Base-by-base conservation (phyloP, 2,113 vertebrate species). In the Mola mola region DNA sequence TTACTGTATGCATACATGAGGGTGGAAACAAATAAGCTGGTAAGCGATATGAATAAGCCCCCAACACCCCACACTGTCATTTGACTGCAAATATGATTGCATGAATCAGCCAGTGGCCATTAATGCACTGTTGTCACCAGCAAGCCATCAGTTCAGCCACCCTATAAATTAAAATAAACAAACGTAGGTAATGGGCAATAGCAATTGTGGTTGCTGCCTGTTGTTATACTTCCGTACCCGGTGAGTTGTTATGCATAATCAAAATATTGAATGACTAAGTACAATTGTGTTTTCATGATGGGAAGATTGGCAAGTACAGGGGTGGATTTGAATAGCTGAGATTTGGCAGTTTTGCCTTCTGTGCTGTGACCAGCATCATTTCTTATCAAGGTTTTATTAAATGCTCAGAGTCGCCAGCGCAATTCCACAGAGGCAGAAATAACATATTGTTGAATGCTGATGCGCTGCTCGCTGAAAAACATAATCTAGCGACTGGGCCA, bases 211-310 rank as follows among this genome's bases (percentile, higher is more conserved):
- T 85, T 73, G 56, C 77, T 53, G 47, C 70, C 59, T 64, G 68
- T 80, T 87, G 79, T 84, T 80, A 62, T 77, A 83, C 79, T 86
- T 83, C 65, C 38, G 26, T 60, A 67, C 81, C 44, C 66, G 75
- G 71, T 10, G 25, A 70, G 71, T 75, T 87, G 81, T 83, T 89
- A 78, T 78, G 81, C 29, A 12, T 53, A 84, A 84, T 87, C 80
- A 88, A 87, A 85, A 90, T 90, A 89, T 85, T 74, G 84, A 90
- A 74, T 81, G 82, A 86, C 78, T 83, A 66, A 81, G 86, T 71
- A 87, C 86, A 81, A 87, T 83, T 58, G 78, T 81, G 81, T 87
- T 87, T 84, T 82, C 72, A 66, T 59, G 79, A 79, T 65, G 57
- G 55, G 44, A 51, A 64, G 76, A 87, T 43, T 64, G 60, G 48